Evolutionary conservation across 2,113 vertebrate genomes (phyloP).

Genomic region (Festucalex cinctus): DNA sequence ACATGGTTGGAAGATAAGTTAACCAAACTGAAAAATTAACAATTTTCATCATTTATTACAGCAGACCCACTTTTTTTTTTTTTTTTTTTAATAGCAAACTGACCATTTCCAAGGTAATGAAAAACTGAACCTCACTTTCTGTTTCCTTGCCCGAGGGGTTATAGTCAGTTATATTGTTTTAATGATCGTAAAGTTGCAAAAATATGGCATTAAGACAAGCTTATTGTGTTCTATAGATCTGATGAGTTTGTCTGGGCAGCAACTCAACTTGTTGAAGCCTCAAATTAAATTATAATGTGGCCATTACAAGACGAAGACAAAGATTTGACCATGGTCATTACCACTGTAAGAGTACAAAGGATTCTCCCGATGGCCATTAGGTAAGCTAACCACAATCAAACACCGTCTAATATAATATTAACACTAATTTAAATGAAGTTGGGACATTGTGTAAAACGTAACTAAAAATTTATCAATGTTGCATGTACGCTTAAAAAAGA

Average conservation of each 20-base stretch:
- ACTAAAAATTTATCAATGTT: too few species aligned
- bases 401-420: background rate
- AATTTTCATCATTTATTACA: background rate
- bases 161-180: background rate
- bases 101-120: background rate
- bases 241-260: background rate
- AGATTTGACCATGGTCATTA: background rate
- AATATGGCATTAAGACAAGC: background rate
- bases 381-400: background rate
- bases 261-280: background rate
- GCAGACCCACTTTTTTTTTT: background rate
- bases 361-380: background rate
- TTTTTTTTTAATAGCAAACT: too few species aligned
- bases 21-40: background rate
- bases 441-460: too few species aligned
- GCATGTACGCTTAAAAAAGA: too few species aligned
- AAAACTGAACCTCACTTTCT: background rate
- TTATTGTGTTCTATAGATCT: background rate
- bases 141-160: background rate
- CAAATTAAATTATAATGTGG: slow-evolving; percentile 1
- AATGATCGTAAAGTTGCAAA: background rate
- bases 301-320: background rate
- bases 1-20: background rate
- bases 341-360: background rate
- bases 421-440: too few species aligned